Base-by-base conservation (phyloP, 2,113 vertebrate genomes). In the Cynocephalus volans region DNA sequence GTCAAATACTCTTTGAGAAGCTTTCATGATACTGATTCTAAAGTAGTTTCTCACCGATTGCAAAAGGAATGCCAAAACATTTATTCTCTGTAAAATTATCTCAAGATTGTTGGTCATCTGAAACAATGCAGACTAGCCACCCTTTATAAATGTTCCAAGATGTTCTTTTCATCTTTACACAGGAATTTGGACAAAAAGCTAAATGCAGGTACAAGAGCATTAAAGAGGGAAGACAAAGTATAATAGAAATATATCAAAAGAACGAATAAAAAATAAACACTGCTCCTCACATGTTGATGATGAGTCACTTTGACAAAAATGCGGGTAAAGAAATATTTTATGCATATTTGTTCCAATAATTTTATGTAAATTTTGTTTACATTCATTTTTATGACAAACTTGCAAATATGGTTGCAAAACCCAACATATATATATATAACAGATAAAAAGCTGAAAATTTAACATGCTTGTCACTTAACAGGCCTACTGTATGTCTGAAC, bases 361-460 rank as follows among this genome's bases (percentile, higher is more conserved):
- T 11, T 17, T 33, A 48, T 7, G 14, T 36, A 79, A 56, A 86
- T 64, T 60, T 69, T 88, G 14, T 84, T 88, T 72, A 0, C 54
- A 67, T 84, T 90, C 11, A 88, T n/a, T 73, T 77, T 94, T 56
- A 69, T 83, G 50, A 84, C 17, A 96, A 62, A 80, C 19, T 90
- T 95, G 3, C 2, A 92, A 56, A 69, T 56, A 60, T 14, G 18
- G 15, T 56, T 94, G 33, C n/a, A 69, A 95, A 95, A 56, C 0
- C 3, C 56, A 48, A 28, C 52, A 83, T 70, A 86, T 60, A 56
- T 18, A 60, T 15, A 41, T 62, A 69, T 92, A 5, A 85, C 45
- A 94, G 26, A 54, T 10, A 62, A 92, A 86, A 82, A 70, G 9
- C 28, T 95, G 31, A 62, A 62, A 88, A 92, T 54, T 67, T 69